Base-by-base conservation (phyloP, 2,797 vertebrate species). In the Aselliscus stoliczkanus region DNA sequence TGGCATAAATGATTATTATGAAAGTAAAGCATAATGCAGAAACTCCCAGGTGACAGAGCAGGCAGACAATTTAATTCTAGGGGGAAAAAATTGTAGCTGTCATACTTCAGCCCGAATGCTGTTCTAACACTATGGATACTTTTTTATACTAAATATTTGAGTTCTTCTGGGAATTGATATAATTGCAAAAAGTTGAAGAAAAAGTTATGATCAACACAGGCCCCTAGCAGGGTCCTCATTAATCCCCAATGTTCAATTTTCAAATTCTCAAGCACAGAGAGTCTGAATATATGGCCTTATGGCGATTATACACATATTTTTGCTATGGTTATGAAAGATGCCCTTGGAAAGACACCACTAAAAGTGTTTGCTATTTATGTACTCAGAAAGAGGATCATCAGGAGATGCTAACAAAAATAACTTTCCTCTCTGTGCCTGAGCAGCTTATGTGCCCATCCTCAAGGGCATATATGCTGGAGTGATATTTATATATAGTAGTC, bases 131-230 rank as follows among this genome's bases (percentile, higher is more conserved):
- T 47, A 72, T 39, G 81, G 23, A 70, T 60, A 72, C 72, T 83
- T 96, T 96, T 92, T 96, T 96, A 85, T 50, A 83, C 81, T 96
- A 97, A 96, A 93, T 96, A 96, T 93, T 92, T 90, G 91, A 82
- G 29, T 85, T 94, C 93, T 95, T 85, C 80, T 72, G 39, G 58
- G 81, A 94, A 96, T 96, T 93, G 93, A 95, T 92, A 25, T 90
- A 92, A 94, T 88, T 96, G 62, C 31, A 95, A 96, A 96, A n/a
- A 14, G 23, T 54, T 80, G 73, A 93, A 95, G 79, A 72, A 94
- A 96, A 93, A 96, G 69, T 88, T 96, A 96, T 72, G 54, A 90
- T 64, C 58, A 80, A 73, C 62, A 42, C 70, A 87, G 50, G 15
- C 25, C 73, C 54, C 29, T 89, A 60, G n/a, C 29, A 76, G 42